phyloP scores from a whole-genome alignment of 1,140 invertebrate species.

The Scaptomyza montana region DNA sequence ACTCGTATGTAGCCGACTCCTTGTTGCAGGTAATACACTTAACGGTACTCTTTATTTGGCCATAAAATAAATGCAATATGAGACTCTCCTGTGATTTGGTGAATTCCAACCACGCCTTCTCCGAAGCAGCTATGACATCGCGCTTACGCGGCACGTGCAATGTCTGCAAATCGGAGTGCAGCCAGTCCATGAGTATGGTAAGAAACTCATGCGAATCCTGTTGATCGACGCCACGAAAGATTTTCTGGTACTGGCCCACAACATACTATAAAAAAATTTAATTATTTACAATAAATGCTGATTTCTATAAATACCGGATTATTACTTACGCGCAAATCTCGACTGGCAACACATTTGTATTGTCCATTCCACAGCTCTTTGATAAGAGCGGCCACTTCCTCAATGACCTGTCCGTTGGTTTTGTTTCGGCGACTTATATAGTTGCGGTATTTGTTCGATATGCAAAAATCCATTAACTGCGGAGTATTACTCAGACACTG shows the following conservation, averaged over 20 bases:
- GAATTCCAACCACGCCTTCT: slow-evolving; percentile 91
- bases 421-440: slow-evolving; percentile 85
- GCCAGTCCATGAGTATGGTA: slow-evolving; percentile 94
- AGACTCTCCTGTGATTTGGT: slow-evolving; percentile 90
- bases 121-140: slow-evolving; percentile 84
- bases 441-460: slow-evolving; percentile 86
- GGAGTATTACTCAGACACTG: slow-evolving; percentile 94
- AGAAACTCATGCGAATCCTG: slow-evolving; percentile 98
- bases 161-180: slow-evolving; percentile 92
- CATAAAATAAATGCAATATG: slow-evolving; percentile 93
- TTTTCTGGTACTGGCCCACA: slow-evolving; percentile 89
- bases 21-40: slow-evolving; percentile 90
- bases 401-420: slow-evolving; percentile 88
- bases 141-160: slow-evolving; percentile 50
- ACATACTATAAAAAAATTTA: slow-evolving; percentile 85
- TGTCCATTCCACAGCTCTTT: slow-evolving; percentile 90
- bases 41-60: slow-evolving; percentile 93
- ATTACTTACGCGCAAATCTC: slow-evolving; percentile 86
- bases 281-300: not conserved
- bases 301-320: not conserved
- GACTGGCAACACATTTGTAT: slow-evolving; percentile 90
- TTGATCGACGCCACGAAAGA: slow-evolving; percentile 93
- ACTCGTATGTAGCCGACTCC: slow-evolving; percentile 93
- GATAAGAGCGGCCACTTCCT: slow-evolving; percentile 90
- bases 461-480: slow-evolving; percentile 90